Evolutionary conservation across 2,888 invertebrate genomes (phyloP).

Genomic region (Nymphalis polychloros): DNA sequence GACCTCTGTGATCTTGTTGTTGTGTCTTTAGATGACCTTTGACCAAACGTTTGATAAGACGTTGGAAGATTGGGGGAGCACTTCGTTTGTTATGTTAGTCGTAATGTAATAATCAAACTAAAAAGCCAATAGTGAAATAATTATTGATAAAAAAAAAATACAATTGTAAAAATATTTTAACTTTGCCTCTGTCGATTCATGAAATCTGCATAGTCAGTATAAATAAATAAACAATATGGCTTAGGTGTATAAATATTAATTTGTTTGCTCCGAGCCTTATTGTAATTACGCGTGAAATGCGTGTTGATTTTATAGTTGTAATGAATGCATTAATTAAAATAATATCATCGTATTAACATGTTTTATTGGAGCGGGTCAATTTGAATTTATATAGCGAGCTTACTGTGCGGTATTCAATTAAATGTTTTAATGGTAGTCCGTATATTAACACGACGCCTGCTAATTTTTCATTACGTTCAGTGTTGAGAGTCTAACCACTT

Average conservation of each 20-base stretch:
- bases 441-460: neutral
- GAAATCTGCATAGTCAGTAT: too few species aligned
- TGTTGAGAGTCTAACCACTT: neutral
- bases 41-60: too few species aligned
- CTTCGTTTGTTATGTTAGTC: too few species aligned
- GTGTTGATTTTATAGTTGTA: constrained; percentile 10
- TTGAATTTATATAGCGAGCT: neutral
- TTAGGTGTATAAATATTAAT: neutral
- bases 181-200: too few species aligned
- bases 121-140: too few species aligned
- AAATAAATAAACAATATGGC: neutral
- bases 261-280: neutral
- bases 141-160: too few species aligned
- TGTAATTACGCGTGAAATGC: constrained; percentile 4
- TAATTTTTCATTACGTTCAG: neutral
- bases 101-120: too few species aligned
- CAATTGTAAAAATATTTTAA: too few species aligned
- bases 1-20: too few species aligned
- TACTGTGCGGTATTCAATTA: constrained; percentile 1
- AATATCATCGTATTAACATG: constrained; percentile 4
- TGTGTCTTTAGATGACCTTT: too few species aligned
- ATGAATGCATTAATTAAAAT: constrained; percentile 11
- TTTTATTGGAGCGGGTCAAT: constrained; percentile 6
- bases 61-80: too few species aligned
- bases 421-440: neutral